Evolutionary conservation across 2,113 vertebrate species (phyloP), one percentile per base, ranked within the genome.

Genomic region (Recurvirostra avosetta): DNA sequence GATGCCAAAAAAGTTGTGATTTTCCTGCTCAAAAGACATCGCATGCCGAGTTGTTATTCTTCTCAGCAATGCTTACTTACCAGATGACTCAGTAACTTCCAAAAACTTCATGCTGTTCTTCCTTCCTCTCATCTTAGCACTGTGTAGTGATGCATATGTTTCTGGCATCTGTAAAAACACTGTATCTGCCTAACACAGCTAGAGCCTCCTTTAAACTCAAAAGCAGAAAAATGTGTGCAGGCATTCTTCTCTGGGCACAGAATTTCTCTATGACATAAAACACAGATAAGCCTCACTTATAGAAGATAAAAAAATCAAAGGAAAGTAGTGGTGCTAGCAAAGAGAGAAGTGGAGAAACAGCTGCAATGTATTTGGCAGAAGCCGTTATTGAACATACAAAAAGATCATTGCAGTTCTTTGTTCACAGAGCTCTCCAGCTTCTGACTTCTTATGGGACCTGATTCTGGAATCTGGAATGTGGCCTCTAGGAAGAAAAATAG

Each of bases 101-200:
- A 59, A 83, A 85, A 92, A 82, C 81, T 94, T 96, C 92, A 90
- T 85, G 92, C 87, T 91, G 81, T 74, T 96, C 85, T 92, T 96
- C 81, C 78, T 96, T 96, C 89, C 70, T 95, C 88, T 94, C 81
- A 90, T 94, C 85, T 93, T 66, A 53, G 5, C 15, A 2, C 87
- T 94, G 58, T 6, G 34, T 90, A 86, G 62, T 65, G 83, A 80
- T 90, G 78, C 87, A 88, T 96, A 87, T 88, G 85, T 66, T 95
- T 90, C 90, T 96, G 92, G 82, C 85, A 88, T 96, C 94, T 93
- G 87, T 88, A 96, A 82, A 88, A 96, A 73, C 62, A 50, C 88
- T 73, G 15, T 71, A 87, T 96, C 84, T 94, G 84, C 80, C 84
- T 75, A 41, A 59, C 77, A 49, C 73, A 91, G 90, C 61, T 41